Base-by-base conservation (phyloP, 1,140 invertebrate genomes). In the Cylas formicarius region DNA sequence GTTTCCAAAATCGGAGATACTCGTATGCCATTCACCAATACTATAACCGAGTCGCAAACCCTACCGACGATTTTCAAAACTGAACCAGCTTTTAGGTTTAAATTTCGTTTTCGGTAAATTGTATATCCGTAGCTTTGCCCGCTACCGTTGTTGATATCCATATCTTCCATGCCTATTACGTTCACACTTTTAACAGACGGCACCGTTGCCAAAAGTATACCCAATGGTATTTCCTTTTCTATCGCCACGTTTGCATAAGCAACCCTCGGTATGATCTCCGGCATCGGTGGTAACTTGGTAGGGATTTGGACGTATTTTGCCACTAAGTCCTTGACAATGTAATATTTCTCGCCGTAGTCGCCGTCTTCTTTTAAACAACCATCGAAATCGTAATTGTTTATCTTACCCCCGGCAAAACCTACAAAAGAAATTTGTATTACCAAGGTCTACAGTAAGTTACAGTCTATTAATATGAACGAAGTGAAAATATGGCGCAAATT, bases 121-220 rank as follows among this genome's bases (percentile, higher is more conserved):
- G 76, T 68, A 50, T 72, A 78, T 0, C 77, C 77, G 53, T 73
- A 76, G 44, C 70, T 70, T 61, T 80, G 77, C 1, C 76, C 76
- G 50, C 60, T 67, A 4, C 62, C 63, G 23, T 68, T 62, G 46
- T 75, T 72, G 11, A 76, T 69, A n/a, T 67, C 57, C 21, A 78
- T 57, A 31, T 65, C 56, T 59, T 80, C 77, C 77, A 80, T 80
- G 18, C 66, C 53, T 1, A 69, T 35, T 9, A 60, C 38, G 10
- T 9, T 6, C 14, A 8, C 6, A 17, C 49, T 21, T 26, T 20
- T 10, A 55, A 53, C 18, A 13, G 47, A 23, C 21, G 36, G 50
- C 2, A 56, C 39, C 46, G 52, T 49, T 17, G 52, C 27, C 16
- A 65, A 33, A 14, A 67, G 53, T 16, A 62, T 53, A n/a, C 54